These are phyloP conservation scores for Scytalopus superciliaris DNA, from an alignment of 2,113 vertebrate genomes.

Conservation along the genomic window DNA sequence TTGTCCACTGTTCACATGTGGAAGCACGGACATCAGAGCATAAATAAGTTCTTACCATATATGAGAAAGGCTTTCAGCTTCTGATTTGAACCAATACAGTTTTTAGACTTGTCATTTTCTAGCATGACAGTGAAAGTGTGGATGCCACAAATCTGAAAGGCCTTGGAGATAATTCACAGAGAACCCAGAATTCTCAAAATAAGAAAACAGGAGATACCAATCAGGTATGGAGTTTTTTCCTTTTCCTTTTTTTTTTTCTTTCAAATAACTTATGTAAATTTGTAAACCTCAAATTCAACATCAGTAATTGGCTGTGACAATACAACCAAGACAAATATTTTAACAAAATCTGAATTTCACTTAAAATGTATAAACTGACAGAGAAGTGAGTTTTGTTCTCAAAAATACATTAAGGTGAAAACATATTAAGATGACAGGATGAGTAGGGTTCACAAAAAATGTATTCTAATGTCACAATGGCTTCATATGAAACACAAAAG, in stretches of 20 bases:
- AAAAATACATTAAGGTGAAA: not conserved
- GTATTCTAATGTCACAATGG: not conserved
- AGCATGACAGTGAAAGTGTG: not conserved
- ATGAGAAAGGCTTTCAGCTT: not conserved
- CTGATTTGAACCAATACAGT: not conserved
- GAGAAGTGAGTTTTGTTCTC: not conserved
- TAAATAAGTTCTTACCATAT: not conserved
- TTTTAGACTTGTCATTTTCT: not conserved
- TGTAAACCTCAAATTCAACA: not conserved
- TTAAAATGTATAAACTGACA: not conserved
- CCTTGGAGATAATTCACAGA: not conserved
- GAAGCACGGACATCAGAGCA: not conserved
- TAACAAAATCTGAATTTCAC: not conserved
- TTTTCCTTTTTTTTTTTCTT: not conserved
- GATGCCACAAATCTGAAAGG: not conserved
- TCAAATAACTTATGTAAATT: not conserved
- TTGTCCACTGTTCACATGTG: not conserved
- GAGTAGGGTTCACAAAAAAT: not conserved
- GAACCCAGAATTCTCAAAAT: not conserved
- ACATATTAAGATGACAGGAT: not conserved
- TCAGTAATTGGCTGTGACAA: not conserved
- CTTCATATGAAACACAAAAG: not conserved
- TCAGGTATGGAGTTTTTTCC: not conserved
- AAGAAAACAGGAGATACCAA: not conserved
- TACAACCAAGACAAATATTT: not conserved